Base-by-base conservation (phyloP, 1,140 invertebrate genomes). In the Steinernema feltiae region DNA sequence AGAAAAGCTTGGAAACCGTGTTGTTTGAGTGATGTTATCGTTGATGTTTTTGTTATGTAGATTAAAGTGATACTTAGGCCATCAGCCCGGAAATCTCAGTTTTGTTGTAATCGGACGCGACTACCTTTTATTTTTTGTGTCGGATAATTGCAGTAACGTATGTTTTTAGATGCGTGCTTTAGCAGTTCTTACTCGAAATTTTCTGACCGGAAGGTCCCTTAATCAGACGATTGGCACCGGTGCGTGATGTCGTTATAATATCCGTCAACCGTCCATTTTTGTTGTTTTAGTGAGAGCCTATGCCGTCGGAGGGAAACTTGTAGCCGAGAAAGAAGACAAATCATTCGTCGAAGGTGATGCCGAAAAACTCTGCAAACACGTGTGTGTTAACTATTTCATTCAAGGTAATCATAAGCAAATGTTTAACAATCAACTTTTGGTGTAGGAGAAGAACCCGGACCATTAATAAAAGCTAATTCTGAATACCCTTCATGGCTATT, bases 401-500 rank as follows among this genome's bases (percentile, higher is more conserved):
- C 77, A 80, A 73, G 79, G 77, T 79, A 17, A 21, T 7, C 24
- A 27, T 41, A 17, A 3, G 53, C 53, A 3, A 27, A 27, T 3
- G 53, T 63, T 63, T 15, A n/a, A 17, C 15, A 27, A 27, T 7
- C 12, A 15, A 27, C 24, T 73, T 18, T 79, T 78, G 17, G n/a
- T n/a, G n/a, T n/a, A 78, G 77, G 77, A 30, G 79, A 80, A 18
- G 78, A 78, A 27, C 78, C 79, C 0, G 79, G 79, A 18, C 79
- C 79, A 73, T 46, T 71, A 29, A 80, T 80, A 32, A 46, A 69
- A n/a, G 70, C 78, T 0, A 74, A 80, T 30, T 76, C 73, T 0
- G 79, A 80, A 48, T 80, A 80, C 73, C 79, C 79, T 2, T 21
- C 29, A 30, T 80, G 79, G 79, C 69, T 80, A 29, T 80, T 80